Evolutionary conservation across 2,113 vertebrate genomes (phyloP).

Genomic region (Microtus montanus): DNA sequence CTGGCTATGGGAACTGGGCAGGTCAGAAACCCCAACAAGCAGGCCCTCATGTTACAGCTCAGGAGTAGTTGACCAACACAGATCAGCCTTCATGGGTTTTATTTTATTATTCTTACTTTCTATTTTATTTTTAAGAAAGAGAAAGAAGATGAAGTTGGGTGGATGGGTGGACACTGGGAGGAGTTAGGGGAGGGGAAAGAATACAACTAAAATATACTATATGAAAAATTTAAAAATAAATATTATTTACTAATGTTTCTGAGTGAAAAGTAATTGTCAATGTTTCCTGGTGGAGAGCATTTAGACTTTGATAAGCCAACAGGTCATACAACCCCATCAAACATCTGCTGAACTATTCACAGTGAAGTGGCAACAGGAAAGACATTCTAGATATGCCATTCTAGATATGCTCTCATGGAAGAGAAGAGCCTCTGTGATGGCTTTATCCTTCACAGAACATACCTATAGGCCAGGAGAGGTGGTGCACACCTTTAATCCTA

Average conservation of each 20-base stretch:
- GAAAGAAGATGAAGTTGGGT: background rate
- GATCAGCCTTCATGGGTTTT: background rate
- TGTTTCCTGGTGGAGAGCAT: background rate
- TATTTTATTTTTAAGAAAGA: background rate
- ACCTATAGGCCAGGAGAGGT: background rate
- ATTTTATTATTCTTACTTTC: background rate
- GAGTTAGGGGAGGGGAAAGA: background rate
- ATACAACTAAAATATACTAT: background rate
- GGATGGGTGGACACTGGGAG: background rate
- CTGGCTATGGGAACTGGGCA: too few relatives aligned
- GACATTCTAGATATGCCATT: background rate
- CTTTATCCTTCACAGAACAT: rapidly evolving
- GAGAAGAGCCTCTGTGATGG: background rate
- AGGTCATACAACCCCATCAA: background rate
- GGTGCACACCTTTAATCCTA: background rate
- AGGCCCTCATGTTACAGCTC: too few relatives aligned
- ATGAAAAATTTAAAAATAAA: background rate
- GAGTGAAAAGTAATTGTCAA: background rate
- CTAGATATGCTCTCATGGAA: background rate
- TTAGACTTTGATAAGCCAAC: background rate
- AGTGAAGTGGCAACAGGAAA: background rate
- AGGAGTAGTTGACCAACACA: background rate
- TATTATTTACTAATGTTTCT: background rate
- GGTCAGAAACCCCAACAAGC: too few relatives aligned
- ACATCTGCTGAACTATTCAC: background rate